Evolutionary conservation across 2,113 vertebrate genomes (phyloP), one percentile per base, ranked within the genome.

Genomic region (Onychostruthus taczanowskii): DNA sequence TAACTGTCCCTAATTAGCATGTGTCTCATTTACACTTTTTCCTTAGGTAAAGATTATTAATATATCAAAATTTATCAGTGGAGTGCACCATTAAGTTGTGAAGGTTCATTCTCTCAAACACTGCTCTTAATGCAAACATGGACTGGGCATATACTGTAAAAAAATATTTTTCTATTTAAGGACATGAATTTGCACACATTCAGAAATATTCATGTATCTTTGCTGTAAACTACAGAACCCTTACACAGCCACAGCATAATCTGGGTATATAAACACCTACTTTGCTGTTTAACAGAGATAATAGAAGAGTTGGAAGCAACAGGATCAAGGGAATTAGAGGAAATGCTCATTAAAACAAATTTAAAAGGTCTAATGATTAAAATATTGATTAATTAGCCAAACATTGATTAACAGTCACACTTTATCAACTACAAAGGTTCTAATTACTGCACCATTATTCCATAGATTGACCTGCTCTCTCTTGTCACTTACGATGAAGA

Each of bases 381-480:
- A 99, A 99, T 99, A 99, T 99, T 98, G 99, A 99, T 99, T 99
- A 98, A 99, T 99, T 99, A 99, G 99, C 98, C 98, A 98, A 99
- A 98, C 98, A 99, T 98, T 99, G 99, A 99, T 99, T 99, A 99
- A 98, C 98, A 99, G 98, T 99, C 98, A 99, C 98, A 99, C 98
- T 98, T 98, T 99, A 99, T 99, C 98, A 99, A 98, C 98, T 98
- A 98, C 97, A 98, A 98, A 98, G 98, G 97, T 98, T 98, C 98
- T 99, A 99, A 99, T 99, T 99, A 99, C 98, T 90, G 96, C 90
- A 88, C 98, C 97, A 98, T 99, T 99, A 98, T 98, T 98, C 98
- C 98, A 98, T 97, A 97, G 98, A 98, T 98, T 98, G 98, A 99
- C 99, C 99, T 98, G 96, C 97, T 99, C 98, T 98, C 97, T 98